These are phyloP conservation scores for Sarcophaga peregrina DNA, from an alignment of 1,140 invertebrate species.

Conservation along the genomic window DNA sequence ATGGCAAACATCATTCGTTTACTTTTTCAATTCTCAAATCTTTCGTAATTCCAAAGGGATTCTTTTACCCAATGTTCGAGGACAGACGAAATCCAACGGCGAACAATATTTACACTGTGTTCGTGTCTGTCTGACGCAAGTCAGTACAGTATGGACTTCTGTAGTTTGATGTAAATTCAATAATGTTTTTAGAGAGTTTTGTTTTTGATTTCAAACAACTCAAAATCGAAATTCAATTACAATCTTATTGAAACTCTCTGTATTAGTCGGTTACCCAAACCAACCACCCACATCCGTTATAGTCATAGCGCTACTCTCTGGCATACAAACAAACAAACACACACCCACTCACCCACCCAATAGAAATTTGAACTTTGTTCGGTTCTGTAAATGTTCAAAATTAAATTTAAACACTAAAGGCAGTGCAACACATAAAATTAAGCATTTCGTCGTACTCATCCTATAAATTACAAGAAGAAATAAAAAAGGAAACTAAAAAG, in stretches of 20 bases:
- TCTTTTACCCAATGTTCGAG: no score
- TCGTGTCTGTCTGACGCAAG: no score
- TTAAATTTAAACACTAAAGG: conserved; percentile 32
- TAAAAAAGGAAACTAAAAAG: background rate
- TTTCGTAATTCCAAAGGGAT: no score
- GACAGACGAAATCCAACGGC: no score
- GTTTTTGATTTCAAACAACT: conserved; percentile 41
- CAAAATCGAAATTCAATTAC: conserved; percentile 38
- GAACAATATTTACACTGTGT: no score
- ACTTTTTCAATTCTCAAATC: no score
- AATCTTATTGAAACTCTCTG: conserved; percentile 4
- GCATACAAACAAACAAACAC: no score
- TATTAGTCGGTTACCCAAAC: background rate
- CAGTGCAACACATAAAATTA: conserved; percentile 12
- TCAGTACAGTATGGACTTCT: no score
- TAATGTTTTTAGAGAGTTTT: conserved; percentile 30
- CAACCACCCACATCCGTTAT: conserved; percentile 18
- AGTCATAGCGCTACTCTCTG: background rate
- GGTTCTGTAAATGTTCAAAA: conserved; percentile 16
- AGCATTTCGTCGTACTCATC: background rate
- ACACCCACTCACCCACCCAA: background rate
- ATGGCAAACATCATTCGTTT: no score
- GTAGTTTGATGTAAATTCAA: conserved; percentile 41
- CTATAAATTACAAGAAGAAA: background rate
- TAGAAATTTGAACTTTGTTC: background rate